Evolutionary conservation across 2,797 vertebrate genomes (phyloP).

Genomic region (Chrysocyon brachyurus): DNA sequence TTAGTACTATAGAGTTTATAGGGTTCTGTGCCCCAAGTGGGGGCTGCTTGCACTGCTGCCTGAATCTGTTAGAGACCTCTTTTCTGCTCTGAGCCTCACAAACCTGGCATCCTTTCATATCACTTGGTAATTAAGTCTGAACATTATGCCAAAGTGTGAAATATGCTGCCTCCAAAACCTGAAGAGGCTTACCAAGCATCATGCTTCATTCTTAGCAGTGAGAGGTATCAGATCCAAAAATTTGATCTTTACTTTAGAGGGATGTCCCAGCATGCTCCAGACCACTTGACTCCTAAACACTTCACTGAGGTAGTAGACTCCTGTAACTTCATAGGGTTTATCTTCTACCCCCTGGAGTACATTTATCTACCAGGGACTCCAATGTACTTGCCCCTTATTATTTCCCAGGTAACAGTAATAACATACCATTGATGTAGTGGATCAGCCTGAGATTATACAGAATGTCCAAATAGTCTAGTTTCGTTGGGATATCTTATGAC

Average conservation of each 20-base stretch:
- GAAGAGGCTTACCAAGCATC: neutral
- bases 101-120: neutral
- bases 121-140: neutral
- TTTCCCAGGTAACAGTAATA: neutral
- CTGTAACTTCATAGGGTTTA: neutral
- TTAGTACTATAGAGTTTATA: neutral
- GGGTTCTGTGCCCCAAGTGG: neutral
- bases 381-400: neutral
- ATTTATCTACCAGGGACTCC: neutral
- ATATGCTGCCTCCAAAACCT: neutral
- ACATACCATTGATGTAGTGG: neutral
- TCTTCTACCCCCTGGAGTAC: neutral
- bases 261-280: neutral
- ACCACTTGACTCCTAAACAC: neutral
- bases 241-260: neutral
- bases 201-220: neutral
- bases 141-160: neutral
- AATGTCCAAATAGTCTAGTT: neutral
- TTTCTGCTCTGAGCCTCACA: neutral
- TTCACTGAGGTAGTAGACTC: neutral
- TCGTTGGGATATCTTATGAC: neutral
- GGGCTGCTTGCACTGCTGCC: neutral
- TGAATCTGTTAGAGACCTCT: neutral
- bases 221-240: neutral
- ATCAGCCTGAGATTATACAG: neutral